A percentile compares a stretch with the other conserved stretches of the same genome.
These are phyloP conservation scores for Alligator sinensis DNA, from an alignment of 2,113 vertebrate species.

Conservation along the genomic window DNA sequence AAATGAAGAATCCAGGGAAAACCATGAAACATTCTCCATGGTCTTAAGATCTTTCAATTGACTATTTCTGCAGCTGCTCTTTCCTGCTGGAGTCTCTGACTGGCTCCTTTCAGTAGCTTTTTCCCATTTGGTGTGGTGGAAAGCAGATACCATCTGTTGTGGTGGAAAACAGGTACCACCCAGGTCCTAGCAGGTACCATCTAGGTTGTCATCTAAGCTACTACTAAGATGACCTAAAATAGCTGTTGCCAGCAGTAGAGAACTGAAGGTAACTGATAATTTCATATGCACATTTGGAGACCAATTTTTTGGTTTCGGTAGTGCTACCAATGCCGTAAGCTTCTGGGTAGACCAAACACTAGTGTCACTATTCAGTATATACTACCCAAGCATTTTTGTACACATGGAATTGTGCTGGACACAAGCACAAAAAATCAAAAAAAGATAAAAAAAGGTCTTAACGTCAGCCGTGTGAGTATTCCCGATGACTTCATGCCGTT, in stretches of 20 bases:
- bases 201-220: not conserved
- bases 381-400: not conserved
- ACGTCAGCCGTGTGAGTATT: not conserved
- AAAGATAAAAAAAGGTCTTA: not conserved
- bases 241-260: not conserved
- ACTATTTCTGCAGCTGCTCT: not conserved
- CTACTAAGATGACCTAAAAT: conserved; percentile 9
- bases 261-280: not conserved
- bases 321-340: not conserved
- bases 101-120: not conserved
- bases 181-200: too few relatives aligned
- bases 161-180: conserved; percentile 16
- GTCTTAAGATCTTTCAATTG: not conserved
- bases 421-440: too few relatives aligned
- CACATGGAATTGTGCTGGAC: not conserved
- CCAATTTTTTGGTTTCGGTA: not conserved
- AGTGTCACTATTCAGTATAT: not conserved
- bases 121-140: conserved; percentile 8
- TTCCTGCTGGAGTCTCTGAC: not conserved
- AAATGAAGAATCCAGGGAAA: too few relatives aligned
- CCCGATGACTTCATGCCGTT: not conserved
- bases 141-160: not conserved
- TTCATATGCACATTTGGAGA: not conserved
- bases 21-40: too few relatives aligned
- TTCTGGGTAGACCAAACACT: not conserved